Conservation (phyloP, 2,888 invertebrate genomes). For the Diplazon laetatorius region DNA sequence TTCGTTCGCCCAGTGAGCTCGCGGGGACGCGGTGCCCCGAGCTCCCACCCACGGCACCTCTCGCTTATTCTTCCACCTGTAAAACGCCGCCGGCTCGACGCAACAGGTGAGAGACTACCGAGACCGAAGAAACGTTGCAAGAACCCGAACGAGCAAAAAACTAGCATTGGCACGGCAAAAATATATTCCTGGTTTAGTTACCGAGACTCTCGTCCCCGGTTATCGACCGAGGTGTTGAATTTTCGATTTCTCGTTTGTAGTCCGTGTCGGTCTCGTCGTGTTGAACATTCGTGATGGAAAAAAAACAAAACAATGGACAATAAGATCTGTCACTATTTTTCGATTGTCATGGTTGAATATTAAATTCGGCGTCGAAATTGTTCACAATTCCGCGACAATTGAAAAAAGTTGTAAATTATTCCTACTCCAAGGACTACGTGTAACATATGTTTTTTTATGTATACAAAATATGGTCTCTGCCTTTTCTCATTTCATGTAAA, state of each 20-base stretch:
- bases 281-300: too few species aligned
- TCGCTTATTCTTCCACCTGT: conserved; percentile 59
- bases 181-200: conserved; percentile 13
- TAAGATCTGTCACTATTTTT: too few species aligned
- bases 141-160: conserved; percentile 3
- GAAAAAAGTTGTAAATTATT: too few species aligned
- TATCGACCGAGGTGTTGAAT: conserved; percentile 7
- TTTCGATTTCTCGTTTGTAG: neutral
- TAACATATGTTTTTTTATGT: too few species aligned
- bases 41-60: conserved; percentile 64
- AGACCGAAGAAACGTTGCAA: conserved; percentile 17
- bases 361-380: too few species aligned
- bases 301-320: too few species aligned
- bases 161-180: neutral
- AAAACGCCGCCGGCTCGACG: conserved; percentile 44
- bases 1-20: conserved; percentile 47
- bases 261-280: neutral
- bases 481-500: too few species aligned
- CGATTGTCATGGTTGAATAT: too few species aligned
- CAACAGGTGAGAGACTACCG: conserved; percentile 52
- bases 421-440: too few species aligned
- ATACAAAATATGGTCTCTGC: too few species aligned
- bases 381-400: too few species aligned
- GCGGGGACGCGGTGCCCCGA: conserved; percentile 23
- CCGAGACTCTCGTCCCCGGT: conserved; percentile 25